Conservation (phyloP, 2,113 vertebrate genomes). For the Acinonyx jubatus region DNA sequence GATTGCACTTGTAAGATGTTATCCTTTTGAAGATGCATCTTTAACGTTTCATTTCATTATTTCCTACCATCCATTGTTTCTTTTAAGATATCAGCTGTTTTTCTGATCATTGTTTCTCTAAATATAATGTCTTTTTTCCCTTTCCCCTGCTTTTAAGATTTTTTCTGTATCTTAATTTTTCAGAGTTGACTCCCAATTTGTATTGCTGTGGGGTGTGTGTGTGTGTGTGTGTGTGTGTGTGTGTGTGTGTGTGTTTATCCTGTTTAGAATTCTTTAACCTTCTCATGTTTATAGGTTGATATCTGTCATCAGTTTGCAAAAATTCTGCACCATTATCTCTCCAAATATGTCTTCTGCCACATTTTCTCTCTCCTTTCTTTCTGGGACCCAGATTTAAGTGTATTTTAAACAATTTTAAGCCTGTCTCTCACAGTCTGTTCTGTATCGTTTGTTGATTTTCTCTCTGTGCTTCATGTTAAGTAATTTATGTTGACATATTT, state of each 20-base stretch:
- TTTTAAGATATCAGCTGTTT: background rate
- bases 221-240: background rate
- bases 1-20: background rate
- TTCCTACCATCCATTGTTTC: background rate
- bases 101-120: background rate
- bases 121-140: background rate
- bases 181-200: background rate
- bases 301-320: background rate
- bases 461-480: background rate
- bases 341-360: background rate
- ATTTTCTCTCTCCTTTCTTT: background rate
- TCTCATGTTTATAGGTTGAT: background rate
- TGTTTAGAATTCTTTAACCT: background rate
- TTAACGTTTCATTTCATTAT: background rate
- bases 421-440: background rate
- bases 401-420: background rate
- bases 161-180: background rate
- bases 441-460: background rate
- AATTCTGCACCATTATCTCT: background rate
- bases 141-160: background rate
- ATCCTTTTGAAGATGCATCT: background rate
- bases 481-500: conserved; percentile 1
- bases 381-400: background rate
- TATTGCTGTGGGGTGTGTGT: background rate
- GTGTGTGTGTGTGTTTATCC: background rate